Evolutionary conservation across 2,113 vertebrate species (phyloP).

Genomic region (Dendrocopos noguchii): DNA sequence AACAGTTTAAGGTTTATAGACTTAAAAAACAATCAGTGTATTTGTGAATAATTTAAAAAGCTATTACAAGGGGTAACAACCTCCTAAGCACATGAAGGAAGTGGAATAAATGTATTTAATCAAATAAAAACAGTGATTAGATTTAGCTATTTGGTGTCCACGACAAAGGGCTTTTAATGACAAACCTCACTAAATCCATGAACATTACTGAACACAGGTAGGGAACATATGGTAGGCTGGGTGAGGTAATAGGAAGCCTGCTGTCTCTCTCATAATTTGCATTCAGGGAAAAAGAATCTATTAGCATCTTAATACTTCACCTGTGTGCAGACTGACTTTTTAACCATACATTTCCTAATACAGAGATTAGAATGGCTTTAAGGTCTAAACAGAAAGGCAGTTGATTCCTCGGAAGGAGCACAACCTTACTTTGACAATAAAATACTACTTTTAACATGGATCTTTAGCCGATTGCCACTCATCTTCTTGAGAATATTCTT

Average conservation of each 20-base stretch:
- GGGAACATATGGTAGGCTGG: background rate
- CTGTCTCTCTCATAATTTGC: background rate
- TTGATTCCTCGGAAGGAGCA: background rate
- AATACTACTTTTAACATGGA: conserved; percentile 47
- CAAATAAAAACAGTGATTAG: background rate
- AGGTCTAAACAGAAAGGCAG: background rate
- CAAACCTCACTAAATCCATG: background rate
- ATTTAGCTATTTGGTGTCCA: background rate
- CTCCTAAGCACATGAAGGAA: background rate
- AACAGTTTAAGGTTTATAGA: background rate
- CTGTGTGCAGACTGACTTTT: background rate
- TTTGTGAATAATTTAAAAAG: background rate
- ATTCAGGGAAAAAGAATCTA: background rate
- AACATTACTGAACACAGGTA: background rate
- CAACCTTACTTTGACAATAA: background rate
- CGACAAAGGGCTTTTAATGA: background rate
- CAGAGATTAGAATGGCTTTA: background rate
- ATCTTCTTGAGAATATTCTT: conserved; percentile 78
- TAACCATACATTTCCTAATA: background rate
- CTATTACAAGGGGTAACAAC: background rate
- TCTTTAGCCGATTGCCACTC: conserved; percentile 80
- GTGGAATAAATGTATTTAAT: background rate
- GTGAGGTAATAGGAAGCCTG: background rate
- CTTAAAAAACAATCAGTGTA: background rate
- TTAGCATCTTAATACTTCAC: background rate